Evolutionary conservation across 2,888 invertebrate genomes (phyloP), one percentile per base, ranked within the genome.

Genomic region (Liposcelis brunnea): DNA sequence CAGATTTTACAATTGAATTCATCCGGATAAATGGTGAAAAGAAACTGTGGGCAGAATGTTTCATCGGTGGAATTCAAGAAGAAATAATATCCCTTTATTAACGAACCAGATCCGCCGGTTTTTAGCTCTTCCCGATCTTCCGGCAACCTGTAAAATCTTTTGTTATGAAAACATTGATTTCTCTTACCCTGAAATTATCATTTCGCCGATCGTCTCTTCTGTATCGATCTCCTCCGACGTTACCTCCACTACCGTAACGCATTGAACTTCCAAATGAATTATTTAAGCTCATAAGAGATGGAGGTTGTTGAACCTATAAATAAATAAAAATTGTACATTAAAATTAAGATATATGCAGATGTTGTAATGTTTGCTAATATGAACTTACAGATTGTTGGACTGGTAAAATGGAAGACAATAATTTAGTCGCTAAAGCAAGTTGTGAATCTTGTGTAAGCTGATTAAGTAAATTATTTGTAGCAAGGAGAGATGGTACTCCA

Each of bases 211-310:
- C 40, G 19, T 40, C 40, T 12, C 40, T 40, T 14, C 40, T 21
- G 40, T 16, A 40, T 14, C 40, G 6, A 14, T 21, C 19, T 7
- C 21, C 40, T 8, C 6, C 35, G 7, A 7, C 5, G 35, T 10
- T 18, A 5, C 40, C 40, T 18, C 40, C 40, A 26, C 26, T 26
- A 6, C 40, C 19, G 40, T 18, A 40, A 3, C 40, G 7, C 12
- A 21, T 12, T 8, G 19, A 16, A 35, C 10, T 16, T 10, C 35
- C 35, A 15, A 6, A 14, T 14, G 35, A 35, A 21, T 21, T 19
- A 21, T 21, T 19, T 14, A 40, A 19, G 11, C 40, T 40, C 40
- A 40, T 40, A 8, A 40, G 19, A 19, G 40, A 40, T 18, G 40
- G 40, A 14, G 40, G 40, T 21, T 40, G 40, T 11, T 21, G 19